phyloP scores from a whole-genome alignment of 2,113 vertebrate species.

The Triplophysa rosa region DNA sequence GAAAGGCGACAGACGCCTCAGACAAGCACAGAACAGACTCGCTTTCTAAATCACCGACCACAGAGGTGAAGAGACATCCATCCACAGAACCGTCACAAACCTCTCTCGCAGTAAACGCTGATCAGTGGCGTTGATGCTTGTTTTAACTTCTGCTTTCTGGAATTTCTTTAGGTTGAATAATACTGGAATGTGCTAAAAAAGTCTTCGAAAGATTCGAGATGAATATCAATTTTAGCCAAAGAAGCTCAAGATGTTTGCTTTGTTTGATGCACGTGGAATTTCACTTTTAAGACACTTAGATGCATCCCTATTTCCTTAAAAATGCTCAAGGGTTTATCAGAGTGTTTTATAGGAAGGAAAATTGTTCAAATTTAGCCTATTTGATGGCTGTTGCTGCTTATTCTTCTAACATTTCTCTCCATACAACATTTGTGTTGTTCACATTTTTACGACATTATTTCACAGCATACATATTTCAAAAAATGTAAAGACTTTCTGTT shows the following conservation, averaged over 20 bases:
- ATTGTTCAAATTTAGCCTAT: too few relatives aligned
- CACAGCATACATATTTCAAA: too few relatives aligned
- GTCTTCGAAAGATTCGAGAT: neutral
- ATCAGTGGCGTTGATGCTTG: neutral
- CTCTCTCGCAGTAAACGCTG: neutral
- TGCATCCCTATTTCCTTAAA: too few relatives aligned
- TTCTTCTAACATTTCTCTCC: too few relatives aligned
- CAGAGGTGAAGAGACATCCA: neutral
- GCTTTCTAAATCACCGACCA: slow-evolving; percentile 9
- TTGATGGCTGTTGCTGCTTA: too few relatives aligned
- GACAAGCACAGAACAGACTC: neutral
- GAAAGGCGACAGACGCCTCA: neutral
- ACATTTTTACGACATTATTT: too few relatives aligned
- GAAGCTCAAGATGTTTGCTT: neutral
- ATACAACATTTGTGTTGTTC: too few relatives aligned
- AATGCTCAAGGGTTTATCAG: too few relatives aligned
- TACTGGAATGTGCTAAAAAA: neutral
- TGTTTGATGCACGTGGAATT: too few relatives aligned
- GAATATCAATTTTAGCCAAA: neutral
- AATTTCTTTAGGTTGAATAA: neutral
- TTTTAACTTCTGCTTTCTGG: neutral
- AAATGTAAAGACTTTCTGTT: too few relatives aligned
- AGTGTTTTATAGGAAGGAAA: too few relatives aligned
- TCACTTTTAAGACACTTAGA: too few relatives aligned
- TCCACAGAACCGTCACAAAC: neutral